Evolutionary conservation across 2,888 invertebrate genomes (phyloP).

Genomic region (Ceriagrion tenellum): DNA sequence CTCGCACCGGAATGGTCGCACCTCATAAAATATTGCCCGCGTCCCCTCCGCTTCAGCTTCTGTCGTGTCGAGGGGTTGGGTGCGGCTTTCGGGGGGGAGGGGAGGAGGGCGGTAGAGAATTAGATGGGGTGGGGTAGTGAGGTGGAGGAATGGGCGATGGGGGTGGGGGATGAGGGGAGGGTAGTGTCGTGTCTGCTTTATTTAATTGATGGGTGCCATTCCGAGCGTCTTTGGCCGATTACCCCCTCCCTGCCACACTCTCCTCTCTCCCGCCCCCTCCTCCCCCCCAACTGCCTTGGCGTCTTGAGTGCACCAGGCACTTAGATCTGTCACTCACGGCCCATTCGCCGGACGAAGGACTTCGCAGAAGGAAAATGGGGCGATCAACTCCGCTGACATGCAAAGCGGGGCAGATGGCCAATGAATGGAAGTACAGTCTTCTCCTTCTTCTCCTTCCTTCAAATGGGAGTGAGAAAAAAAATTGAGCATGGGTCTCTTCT

Average conservation of each 20-base stretch:
- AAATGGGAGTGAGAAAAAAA: background rate
- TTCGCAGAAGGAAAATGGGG: background rate
- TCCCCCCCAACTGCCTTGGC: background rate
- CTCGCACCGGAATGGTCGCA: constrained; percentile 33
- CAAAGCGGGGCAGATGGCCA: background rate
- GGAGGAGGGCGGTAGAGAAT: too few species aligned
- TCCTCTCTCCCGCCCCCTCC: background rate
- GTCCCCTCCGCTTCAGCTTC: background rate
- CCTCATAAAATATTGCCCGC: constrained; percentile 62
- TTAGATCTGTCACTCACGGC: constrained; percentile 53
- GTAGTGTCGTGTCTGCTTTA: background rate
- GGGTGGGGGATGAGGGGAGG: background rate
- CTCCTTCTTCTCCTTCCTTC: too few species aligned
- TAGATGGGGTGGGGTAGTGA: background rate
- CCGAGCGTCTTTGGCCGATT: background rate
- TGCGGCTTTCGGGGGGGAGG: background rate
- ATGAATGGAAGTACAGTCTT: background rate
- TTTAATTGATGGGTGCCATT: constrained; percentile 9
- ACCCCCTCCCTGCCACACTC: too few species aligned
- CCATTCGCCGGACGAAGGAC: background rate
- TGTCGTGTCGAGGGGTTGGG: background rate
- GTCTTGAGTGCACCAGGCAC: constrained; percentile 53
- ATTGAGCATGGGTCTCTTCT: too few species aligned
- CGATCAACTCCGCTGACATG: background rate
- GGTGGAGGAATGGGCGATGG: background rate